A percentile compares a stretch with the other conserved stretches of the same genome.
These are phyloP conservation scores for Leuciscus idus DNA, from an alignment of 2,113 vertebrate genomes.

Conservation along the genomic window DNA sequence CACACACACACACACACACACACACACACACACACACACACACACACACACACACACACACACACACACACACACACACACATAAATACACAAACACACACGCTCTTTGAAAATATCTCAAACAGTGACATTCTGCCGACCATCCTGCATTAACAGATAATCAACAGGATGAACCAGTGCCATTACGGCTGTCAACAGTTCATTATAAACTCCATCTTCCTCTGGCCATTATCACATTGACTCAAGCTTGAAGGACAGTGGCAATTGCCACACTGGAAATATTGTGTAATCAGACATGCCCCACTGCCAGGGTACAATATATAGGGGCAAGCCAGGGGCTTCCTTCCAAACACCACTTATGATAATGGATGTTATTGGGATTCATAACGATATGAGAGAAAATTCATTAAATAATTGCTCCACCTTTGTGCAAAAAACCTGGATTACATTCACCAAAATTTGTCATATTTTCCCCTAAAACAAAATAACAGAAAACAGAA, in stretches of 20 bases:
- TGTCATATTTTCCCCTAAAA: background rate
- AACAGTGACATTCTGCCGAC: background rate
- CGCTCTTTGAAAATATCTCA: background rate
- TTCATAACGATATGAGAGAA: background rate
- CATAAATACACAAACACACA: background rate
- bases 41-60: background rate
- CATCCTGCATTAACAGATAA: conserved; percentile 6
- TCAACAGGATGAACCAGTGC: conserved; percentile 19
- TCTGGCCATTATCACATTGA: conserved; percentile 42
- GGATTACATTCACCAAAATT: background rate
- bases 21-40: background rate
- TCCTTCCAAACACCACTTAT: conserved; percentile 60
- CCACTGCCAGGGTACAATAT: conserved; percentile 13
- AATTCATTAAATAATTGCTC: background rate
- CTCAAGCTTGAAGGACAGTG: conserved; percentile 54
- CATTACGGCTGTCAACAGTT: conserved; percentile 25
- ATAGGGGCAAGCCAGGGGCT: conserved; percentile 51
- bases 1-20: background rate
- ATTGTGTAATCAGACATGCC: conserved; percentile 59
- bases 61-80: background rate
- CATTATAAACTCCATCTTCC: conserved; percentile 30
- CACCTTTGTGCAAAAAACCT: background rate
- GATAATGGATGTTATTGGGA: conserved; percentile 56
- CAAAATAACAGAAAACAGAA: no score
- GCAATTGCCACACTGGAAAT: conserved; percentile 44